Evolutionary conservation across 2,888 invertebrate genomes (phyloP), one percentile per base, ranked within the genome.

Genomic region (Alloscopus bannaensis): DNA sequence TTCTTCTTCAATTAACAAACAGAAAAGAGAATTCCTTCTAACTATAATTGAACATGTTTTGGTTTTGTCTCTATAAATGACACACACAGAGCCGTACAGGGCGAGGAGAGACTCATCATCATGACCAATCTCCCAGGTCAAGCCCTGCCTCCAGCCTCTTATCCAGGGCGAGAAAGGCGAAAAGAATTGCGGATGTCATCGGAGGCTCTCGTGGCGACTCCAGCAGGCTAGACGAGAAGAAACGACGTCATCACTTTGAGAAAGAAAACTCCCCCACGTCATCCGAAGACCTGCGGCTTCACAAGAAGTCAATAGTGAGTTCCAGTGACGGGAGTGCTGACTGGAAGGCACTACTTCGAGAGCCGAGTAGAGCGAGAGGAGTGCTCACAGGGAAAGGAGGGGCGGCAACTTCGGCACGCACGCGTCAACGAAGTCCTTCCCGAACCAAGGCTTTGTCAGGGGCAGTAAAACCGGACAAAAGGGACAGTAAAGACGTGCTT

Each of bases 21-120:
- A n/a, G n/a, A n/a, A n/a, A n/a, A n/a, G n/a, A n/a, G n/a, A n/a
- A n/a, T 69, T 57, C 26, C 40, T 50, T n/a, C 8, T 36, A 36
- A 8, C 13, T 36, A 36, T 36, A 13, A 36, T 6, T 36, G 13
- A 36, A 36, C 36, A 8, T 36, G 36, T 36, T 8, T 36, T 36
- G 6, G 4, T n/a, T 60, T 24, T 36, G 4, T 47, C 65, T 40
- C n/a, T n/a, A n/a, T n/a, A n/a, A n/a, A n/a, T n/a, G n/a, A n/a
- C n/a, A n/a, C n/a, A n/a, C n/a, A n/a, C 72, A 84, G 84, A 82
- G 75, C 81, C 84, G 70, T 84, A 82, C 66, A 57, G 81, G 66
- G 78, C 81, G 65, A 64, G 82, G 50, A 65, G 79, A 40, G 79
- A 77, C 31, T 81, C 81, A 62, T 80, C n/a, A n/a, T n/a, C n/a